Conservation (phyloP, 2,888 invertebrate species). For the Epinotia ramella region DNA sequence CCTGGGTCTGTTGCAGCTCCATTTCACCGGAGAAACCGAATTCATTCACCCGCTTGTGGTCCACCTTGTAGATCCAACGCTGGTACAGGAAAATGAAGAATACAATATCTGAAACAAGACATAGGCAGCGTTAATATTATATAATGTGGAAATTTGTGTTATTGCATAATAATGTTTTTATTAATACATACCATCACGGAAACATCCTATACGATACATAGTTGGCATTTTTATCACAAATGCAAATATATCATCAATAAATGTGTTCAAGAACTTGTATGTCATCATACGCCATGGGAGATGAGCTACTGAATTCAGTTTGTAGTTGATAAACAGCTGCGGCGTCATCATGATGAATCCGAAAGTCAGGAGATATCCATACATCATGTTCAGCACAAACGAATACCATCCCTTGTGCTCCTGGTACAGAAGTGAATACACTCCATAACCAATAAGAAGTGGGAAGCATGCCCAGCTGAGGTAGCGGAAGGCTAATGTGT, state of each 20-base stretch:
- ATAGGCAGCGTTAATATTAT: slow-evolving; percentile 37
- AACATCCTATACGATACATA: slow-evolving; percentile 98
- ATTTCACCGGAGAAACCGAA: slow-evolving; percentile 99
- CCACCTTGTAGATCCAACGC: slow-evolving; percentile 99
- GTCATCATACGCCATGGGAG: slow-evolving; percentile 99
- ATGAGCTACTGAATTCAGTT: slow-evolving; percentile 99
- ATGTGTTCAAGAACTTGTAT: slow-evolving; percentile 99
- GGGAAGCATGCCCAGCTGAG: slow-evolving; percentile 98
- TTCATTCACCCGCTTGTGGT: slow-evolving; percentile 97
- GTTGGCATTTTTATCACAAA: slow-evolving; percentile 99
- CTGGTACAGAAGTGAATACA: slow-evolving; percentile 97
- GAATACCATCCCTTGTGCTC: slow-evolving; percentile 99
- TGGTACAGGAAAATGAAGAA: slow-evolving; percentile 99
- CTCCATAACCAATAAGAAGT: slow-evolving; percentile 95
- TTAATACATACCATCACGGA: slow-evolving; percentile 92
- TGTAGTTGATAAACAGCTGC: slow-evolving; percentile 99
- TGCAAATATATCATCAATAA: slow-evolving; percentile 99
- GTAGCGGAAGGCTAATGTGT: slow-evolving; percentile 97
- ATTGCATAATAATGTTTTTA: slow-evolving; percentile 20
- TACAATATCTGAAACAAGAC: slow-evolving; percentile 92
- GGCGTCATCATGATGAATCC: slow-evolving; percentile 99
- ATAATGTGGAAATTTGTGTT: neutral
- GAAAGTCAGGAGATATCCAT: slow-evolving; percentile 98
- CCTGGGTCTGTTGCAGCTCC: slow-evolving; percentile 85
- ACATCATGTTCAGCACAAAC: slow-evolving; percentile 97